Percentiles rank a stretch among this genome's conserved stretches.
These are phyloP conservation scores for Takifugu rubripes DNA, from an alignment of 2,797 vertebrate genomes.

Conservation along the genomic window DNA sequence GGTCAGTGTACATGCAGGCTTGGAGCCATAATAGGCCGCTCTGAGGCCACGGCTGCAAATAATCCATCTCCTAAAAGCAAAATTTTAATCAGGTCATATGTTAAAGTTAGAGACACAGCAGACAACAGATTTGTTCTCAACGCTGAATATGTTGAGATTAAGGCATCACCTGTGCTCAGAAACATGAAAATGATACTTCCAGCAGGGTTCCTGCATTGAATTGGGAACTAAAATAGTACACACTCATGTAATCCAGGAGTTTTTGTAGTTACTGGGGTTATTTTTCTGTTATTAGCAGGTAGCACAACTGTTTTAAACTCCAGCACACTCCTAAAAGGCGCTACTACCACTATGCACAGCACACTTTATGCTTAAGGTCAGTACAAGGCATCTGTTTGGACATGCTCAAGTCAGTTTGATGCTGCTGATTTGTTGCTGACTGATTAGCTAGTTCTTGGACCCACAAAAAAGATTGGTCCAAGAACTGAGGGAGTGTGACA, in stretches of 20 bases:
- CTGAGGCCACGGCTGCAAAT: not conserved
- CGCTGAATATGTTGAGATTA: not conserved
- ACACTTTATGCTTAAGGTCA: constrained; percentile 31
- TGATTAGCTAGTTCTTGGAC: constrained; percentile 3
- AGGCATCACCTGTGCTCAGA: not conserved
- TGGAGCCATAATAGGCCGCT: no score
- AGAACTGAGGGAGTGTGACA: constrained; percentile 19
- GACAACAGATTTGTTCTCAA: not conserved
- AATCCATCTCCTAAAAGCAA: not conserved
- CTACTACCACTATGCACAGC: constrained; percentile 24
- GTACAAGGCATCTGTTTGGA: constrained; percentile 30
- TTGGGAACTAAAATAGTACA: no score
- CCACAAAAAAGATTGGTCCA: not conserved
- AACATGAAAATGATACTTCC: not conserved
- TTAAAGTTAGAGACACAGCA: not conserved
- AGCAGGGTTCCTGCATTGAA: no score
- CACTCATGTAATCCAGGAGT: no score
- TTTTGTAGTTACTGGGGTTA: no score
- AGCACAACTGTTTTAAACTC: no score
- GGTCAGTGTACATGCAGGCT: constrained; percentile 10
- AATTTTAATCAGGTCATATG: not conserved
- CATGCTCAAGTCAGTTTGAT: constrained; percentile 31
- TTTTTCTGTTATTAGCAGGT: no score
- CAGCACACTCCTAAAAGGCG: not conserved
- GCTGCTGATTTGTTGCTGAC: constrained; percentile 21